A percentile compares a stretch with the other conserved stretches of the same genome.
Conservation (phyloP, 1,140 invertebrate genomes). For the Gonatopus flavifemur region DNA sequence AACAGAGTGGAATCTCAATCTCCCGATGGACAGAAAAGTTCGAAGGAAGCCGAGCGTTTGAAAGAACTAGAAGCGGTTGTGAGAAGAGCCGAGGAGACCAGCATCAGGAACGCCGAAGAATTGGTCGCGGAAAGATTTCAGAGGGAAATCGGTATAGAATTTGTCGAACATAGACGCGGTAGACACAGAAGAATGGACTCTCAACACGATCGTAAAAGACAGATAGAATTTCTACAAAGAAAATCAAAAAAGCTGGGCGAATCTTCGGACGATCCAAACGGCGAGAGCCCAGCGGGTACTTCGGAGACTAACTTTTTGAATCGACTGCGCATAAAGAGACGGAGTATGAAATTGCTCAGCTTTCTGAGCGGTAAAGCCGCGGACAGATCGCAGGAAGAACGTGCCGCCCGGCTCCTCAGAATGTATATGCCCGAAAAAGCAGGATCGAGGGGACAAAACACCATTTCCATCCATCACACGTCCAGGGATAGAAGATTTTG, state of each 20-base stretch:
- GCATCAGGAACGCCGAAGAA: constrained; percentile 25
- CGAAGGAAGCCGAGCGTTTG: constrained; percentile 26
- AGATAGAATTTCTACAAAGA: constrained; percentile 29
- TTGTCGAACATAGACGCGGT: constrained; percentile 10
- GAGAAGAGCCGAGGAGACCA: constrained; percentile 37
- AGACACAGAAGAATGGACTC: constrained; percentile 15
- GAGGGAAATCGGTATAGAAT: constrained; percentile 16
- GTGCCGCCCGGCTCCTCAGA: constrained; percentile 40
- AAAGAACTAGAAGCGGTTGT: constrained; percentile 38
- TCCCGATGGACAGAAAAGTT: constrained; percentile 2
- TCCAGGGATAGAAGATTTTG: constrained; percentile 53
- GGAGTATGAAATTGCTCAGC: constrained; percentile 45
- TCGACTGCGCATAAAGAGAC: constrained; percentile 37
- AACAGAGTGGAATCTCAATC: background rate
- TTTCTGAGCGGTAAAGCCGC: constrained; percentile 43
- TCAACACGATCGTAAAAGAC: constrained; percentile 23
- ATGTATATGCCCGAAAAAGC: constrained; percentile 51
- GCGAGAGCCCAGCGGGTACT: constrained; percentile 12
- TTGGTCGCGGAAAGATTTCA: constrained; percentile 16
- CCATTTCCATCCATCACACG: constrained; percentile 52
- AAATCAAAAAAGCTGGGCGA: constrained; percentile 32
- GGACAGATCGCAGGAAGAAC: constrained; percentile 46
- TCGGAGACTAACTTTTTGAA: constrained; percentile 41
- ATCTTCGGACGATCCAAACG: constrained; percentile 29
- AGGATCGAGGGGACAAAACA: constrained; percentile 39